These are phyloP conservation scores for Drosophila novamexicana DNA, from an alignment of 1,140 invertebrate genomes.

Conservation along the genomic window DNA sequence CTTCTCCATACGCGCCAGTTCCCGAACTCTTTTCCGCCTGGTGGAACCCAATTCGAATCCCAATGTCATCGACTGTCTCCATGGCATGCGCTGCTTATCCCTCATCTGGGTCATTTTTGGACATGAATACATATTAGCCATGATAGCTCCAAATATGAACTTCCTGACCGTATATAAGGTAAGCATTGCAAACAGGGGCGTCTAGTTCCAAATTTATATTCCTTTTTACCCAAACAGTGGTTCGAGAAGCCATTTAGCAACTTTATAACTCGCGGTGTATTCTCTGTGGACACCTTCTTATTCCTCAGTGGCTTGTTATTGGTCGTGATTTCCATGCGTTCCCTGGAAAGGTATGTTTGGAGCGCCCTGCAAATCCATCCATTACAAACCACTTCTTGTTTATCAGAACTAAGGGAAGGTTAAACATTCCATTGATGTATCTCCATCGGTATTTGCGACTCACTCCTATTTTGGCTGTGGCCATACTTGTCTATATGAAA, in stretches of 20 bases:
- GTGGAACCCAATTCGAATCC: conserved; percentile 47
- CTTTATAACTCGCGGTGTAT: conserved; percentile 85
- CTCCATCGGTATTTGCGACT: conserved; percentile 70
- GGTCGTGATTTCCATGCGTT: conserved; percentile 87
- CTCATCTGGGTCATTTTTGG: conserved; percentile 88
- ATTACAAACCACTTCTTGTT: background rate
- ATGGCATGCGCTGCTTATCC: conserved; percentile 86
- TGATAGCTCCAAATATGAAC: conserved; percentile 69
- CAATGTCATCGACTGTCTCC: conserved; percentile 84
- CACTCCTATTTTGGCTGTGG: conserved; percentile 55
- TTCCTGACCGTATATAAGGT: too few relatives aligned
- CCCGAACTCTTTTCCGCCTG: conserved; percentile 40
- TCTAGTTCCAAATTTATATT: too few relatives aligned
- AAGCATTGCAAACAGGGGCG: too few relatives aligned
- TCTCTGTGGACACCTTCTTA: conserved; percentile 89
- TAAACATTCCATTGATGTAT: conserved; percentile 73
- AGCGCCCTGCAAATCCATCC: too few relatives aligned
- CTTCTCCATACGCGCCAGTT: conserved; percentile 61
- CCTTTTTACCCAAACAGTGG: conserved; percentile 42
- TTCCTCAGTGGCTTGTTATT: conserved; percentile 89
- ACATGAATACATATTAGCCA: conserved; percentile 84
- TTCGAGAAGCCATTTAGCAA: conserved; percentile 85
- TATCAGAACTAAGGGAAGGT: conserved; percentile 54
- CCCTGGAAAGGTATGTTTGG: conserved; percentile 87
- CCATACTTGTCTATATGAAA: conserved; percentile 24